phyloP scores from a whole-genome alignment of 1,140 invertebrate genomes.

The Manduca sexta region DNA sequence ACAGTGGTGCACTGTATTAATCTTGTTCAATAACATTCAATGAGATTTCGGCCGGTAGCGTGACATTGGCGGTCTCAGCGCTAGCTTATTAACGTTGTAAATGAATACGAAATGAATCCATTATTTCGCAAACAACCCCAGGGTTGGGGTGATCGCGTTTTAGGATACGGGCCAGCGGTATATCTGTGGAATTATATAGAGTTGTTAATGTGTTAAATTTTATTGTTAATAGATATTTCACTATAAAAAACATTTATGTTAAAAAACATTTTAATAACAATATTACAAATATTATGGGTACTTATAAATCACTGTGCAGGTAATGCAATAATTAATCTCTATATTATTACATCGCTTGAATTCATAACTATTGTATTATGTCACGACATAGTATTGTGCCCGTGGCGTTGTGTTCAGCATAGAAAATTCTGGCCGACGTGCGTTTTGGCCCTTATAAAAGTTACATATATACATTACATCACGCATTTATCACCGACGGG shows the following conservation, averaged over 20 bases:
- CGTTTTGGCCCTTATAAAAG: neutral
- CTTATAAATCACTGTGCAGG: too few relatives aligned
- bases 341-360: too few relatives aligned
- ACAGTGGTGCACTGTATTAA: neutral
- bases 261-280: too few relatives aligned
- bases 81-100: slow-evolving; percentile 70
- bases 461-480: too few relatives aligned
- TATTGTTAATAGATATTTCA: neutral
- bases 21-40: slow-evolving; percentile 8
- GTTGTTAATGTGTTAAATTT: slow-evolving; percentile 24
- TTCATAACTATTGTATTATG: too few relatives aligned
- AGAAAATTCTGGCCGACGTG: too few relatives aligned
- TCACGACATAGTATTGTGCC: too few relatives aligned
- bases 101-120: slow-evolving; percentile 73
- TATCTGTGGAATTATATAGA: slow-evolving; percentile 29
- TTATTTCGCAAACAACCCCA: slow-evolving; percentile 68
- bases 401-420: too few relatives aligned
- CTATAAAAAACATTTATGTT: neutral
- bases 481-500: too few relatives aligned
- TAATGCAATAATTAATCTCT: too few relatives aligned
- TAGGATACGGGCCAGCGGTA: slow-evolving; percentile 37
- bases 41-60: slow-evolving; percentile 59
- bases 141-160: slow-evolving; percentile 56
- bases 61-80: slow-evolving; percentile 49
- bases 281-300: too few relatives aligned